These are phyloP conservation scores for Andrena cerasifolii DNA, from an alignment of 1,140 invertebrate genomes.

Conservation along the genomic window DNA sequence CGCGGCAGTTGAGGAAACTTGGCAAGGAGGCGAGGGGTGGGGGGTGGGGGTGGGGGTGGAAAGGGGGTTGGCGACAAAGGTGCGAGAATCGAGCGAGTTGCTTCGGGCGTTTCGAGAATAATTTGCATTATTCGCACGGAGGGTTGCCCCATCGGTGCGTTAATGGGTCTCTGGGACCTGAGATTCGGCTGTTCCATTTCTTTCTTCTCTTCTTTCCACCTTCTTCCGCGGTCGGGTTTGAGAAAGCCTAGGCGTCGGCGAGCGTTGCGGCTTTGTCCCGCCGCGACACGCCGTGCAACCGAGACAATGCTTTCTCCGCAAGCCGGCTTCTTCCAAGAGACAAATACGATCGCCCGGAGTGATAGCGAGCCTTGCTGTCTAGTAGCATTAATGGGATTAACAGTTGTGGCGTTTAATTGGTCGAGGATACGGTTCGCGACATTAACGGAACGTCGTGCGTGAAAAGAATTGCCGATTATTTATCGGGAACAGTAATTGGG, in stretches of 20 bases:
- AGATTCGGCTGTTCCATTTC: slow-evolving; percentile 56
- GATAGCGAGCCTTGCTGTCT: slow-evolving; percentile 2
- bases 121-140: slow-evolving; percentile 65
- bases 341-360: neutral
- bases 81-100: slow-evolving; percentile 21
- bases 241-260: neutral
- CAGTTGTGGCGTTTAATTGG: neutral
- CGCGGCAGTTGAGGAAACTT: slow-evolving; percentile 14
- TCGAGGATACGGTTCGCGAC: neutral
- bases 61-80: slow-evolving; percentile 6
- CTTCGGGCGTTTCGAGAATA: slow-evolving; percentile 58
- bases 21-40: neutral
- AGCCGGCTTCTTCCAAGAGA: neutral
- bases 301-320: neutral
- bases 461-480: neutral
- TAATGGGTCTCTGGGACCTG: slow-evolving; percentile 61
- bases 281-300: neutral
- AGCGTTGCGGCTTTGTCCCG: slow-evolving; percentile 7
- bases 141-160: slow-evolving; percentile 55
- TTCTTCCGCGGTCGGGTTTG: neutral
- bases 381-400: slow-evolving; percentile 11
- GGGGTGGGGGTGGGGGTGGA: neutral
- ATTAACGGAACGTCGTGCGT: neutral
- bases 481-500: too few relatives aligned
- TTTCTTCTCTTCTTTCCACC: slow-evolving; percentile 15